Base-by-base conservation (phyloP, 2,797 vertebrate genomes). In the Potorous gilbertii region DNA sequence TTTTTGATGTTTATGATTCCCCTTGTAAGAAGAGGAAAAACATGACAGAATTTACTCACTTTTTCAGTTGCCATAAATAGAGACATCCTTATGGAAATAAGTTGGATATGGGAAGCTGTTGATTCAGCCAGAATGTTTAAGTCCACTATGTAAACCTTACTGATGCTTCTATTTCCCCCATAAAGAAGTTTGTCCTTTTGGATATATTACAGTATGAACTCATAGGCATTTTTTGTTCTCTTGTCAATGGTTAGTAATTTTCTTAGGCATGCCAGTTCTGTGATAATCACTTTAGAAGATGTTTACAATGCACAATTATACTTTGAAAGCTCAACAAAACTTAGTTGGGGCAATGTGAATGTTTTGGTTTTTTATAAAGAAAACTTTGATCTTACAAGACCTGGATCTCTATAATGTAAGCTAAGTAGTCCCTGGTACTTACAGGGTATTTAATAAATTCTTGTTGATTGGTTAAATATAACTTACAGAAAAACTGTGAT, bases 31-130 rank as follows among this genome's bases (percentile, higher is more conserved):
- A 56, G 92, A 93, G 91, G 34, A 90, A 95, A 92, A 95, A 91
- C 50, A 31, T 87, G 2, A 13, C 55, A 34, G 95, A 92, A 91
- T 12, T 54, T 94, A 10, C 8, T 91, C 91, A 89, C 9, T 90
- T 93, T 94, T 92, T 18, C 50, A 94, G 46, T 96, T 59, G 54
- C 87, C 16, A 94, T 54, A 57, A 92, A 94, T 87, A 95, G 91
- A 91, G 90, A 89, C 2, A 93, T 56, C 54, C 96, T 94, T 90
- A 94, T 89, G 46, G 54, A 57, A 94, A 74, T 92, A 95, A 62
- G 0, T 21, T 0, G 14, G 28, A 89, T 24, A 92, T 54, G 59
- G 21, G 14, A 94, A 90, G 92, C 74, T 59, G 74, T 92, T 93
- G 92, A 90, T 89, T 94, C 92, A 94, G 90, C 89, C 40, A 92